A percentile compares a stretch with the other conserved stretches of the same genome.
phyloP scores from a whole-genome alignment of 1,140 invertebrate genomes.

The Zaprionus lachaisei region DNA sequence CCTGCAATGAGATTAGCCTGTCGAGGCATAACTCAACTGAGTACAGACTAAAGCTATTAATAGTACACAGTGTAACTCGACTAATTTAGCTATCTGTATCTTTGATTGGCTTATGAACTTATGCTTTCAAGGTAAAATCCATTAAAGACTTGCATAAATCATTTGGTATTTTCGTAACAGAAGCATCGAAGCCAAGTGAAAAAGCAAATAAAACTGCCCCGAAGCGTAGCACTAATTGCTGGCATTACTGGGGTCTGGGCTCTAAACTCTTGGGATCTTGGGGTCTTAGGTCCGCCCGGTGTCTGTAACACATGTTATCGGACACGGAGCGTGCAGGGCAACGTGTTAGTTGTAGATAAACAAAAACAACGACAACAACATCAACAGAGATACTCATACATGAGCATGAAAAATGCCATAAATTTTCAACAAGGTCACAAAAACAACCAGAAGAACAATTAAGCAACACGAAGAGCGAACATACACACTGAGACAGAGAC shows the following conservation, averaged over 20 bases:
- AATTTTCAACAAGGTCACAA: conserved; percentile 79
- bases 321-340: conserved; percentile 17
- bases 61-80: not conserved
- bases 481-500: conserved; percentile 13
- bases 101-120: conserved; percentile 7
- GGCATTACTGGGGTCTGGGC: conserved; percentile 19
- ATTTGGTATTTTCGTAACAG: conserved; percentile 13
- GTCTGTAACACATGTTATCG: conserved; percentile 66
- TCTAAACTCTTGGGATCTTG: not conserved
- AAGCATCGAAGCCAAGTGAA: conserved; percentile 34
- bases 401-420: conserved; percentile 63
- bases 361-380: conserved; percentile 38
- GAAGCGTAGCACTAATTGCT: conserved; percentile 48
- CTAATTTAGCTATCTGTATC: not conserved
- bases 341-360: conserved; percentile 73
- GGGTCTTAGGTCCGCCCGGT: not conserved
- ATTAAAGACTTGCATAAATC: conserved; percentile 34
- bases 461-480: conserved; percentile 46
- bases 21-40: not conserved
- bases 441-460: conserved; percentile 64
- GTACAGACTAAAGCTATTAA: not conserved
- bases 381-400: conserved; percentile 1
- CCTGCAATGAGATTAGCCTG: conserved; percentile 28
- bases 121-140: conserved; percentile 16
- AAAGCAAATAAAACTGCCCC: conserved; percentile 31